A percentile compares a stretch with the other conserved stretches of the same genome.
Evolutionary conservation across 2,113 vertebrate species (phyloP).

Genomic region (Psophia crepitans): DNA sequence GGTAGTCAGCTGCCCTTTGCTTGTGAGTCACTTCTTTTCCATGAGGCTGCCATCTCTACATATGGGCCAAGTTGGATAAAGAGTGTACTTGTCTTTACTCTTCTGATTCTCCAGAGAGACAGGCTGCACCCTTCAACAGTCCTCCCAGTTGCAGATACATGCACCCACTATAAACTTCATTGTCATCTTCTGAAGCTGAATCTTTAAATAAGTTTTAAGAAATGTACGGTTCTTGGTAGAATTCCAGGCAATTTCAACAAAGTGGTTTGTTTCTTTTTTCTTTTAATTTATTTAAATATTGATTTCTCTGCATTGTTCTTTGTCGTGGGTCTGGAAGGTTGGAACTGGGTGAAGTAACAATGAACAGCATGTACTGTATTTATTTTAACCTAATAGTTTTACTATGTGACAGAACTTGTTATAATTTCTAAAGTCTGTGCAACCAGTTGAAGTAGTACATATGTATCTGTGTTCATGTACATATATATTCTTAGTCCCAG

Average conservation of each 20-base stretch:
- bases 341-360: neutral
- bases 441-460: neutral
- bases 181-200: neutral
- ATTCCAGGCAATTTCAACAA: neutral
- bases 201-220: neutral
- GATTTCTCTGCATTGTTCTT: neutral
- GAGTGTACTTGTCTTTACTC: neutral
- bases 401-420: neutral
- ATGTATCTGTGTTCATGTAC: neutral
- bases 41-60: neutral
- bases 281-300: neutral
- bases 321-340: neutral
- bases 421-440: neutral
- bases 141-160: neutral
- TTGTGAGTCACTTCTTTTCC: neutral
- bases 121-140: neutral
- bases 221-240: neutral
- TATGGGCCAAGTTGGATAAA: neutral
- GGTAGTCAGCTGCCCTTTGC: neutral
- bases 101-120: neutral
- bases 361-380: neutral
- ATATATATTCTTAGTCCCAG: neutral
- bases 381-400: neutral
- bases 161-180: neutral
- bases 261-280: neutral